Evolutionary conservation across 2,888 invertebrate species (phyloP).

Genomic region (Lacanobia oleracea): DNA sequence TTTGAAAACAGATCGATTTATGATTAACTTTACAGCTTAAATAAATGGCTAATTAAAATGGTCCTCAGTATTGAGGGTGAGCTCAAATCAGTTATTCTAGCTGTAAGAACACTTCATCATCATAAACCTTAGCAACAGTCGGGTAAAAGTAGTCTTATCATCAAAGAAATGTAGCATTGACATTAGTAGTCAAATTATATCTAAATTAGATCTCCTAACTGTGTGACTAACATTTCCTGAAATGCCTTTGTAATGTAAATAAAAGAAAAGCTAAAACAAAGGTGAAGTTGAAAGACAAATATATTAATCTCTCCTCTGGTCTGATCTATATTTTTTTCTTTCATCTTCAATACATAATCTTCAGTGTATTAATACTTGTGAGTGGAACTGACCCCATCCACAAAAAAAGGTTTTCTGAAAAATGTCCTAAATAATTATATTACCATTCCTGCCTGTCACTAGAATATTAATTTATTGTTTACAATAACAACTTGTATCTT

Average conservation of each 20-base stretch:
- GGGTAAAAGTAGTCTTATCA: constrained; percentile 54
- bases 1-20: background rate
- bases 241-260: constrained; percentile 38
- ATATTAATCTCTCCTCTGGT: too few relatives aligned
- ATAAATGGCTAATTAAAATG: constrained; percentile 4
- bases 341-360: constrained; percentile 9
- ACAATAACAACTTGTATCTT: constrained; percentile 18
- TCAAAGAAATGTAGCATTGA: constrained; percentile 9
- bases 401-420: background rate
- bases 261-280: constrained; percentile 20
- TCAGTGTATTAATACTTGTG: constrained; percentile 12
- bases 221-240: constrained; percentile 43
- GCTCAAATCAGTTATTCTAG: constrained; percentile 31
- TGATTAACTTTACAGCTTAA: background rate
- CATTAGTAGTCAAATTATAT: constrained; percentile 18
- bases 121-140: constrained; percentile 42
- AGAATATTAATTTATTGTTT: constrained; percentile 1
- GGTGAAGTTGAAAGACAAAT: constrained; percentile 27
- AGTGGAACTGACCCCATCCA: background rate
- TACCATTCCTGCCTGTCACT: constrained; percentile 1
- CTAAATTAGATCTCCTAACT: constrained; percentile 17
- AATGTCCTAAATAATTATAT: background rate
- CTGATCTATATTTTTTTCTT: constrained; percentile 6
- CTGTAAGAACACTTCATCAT: constrained; percentile 35
- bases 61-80: constrained; percentile 40